Conservation (phyloP, 2,113 vertebrate species). For the Oophaga pumilio region DNA sequence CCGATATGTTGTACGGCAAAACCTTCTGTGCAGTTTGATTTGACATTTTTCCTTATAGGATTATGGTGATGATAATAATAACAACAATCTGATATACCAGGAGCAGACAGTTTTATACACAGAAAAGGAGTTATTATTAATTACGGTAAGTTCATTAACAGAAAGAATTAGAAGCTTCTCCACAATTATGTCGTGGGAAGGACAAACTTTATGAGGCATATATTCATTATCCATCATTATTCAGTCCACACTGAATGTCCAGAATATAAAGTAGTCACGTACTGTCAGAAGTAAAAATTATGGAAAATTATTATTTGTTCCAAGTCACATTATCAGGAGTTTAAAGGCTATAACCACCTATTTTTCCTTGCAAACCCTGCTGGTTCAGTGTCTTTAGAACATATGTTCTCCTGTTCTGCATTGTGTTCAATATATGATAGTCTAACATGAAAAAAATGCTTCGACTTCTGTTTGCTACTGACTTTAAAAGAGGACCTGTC, state of each 20-base stretch:
- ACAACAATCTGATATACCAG: no score
- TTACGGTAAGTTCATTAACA: conserved; percentile 29
- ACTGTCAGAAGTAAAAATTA: not conserved
- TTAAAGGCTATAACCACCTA: not conserved
- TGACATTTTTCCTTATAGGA: not conserved
- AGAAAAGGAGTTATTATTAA: conserved; percentile 14
- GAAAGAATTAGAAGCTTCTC: conserved; percentile 17
- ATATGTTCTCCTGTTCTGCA: not conserved
- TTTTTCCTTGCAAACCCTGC: not conserved
- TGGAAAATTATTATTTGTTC: not conserved
- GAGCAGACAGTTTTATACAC: not conserved
- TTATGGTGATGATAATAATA: not conserved
- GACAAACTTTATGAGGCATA: conserved; percentile 50
- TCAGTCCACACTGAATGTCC: not conserved
- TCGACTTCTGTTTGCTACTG: no score
- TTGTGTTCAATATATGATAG: not conserved
- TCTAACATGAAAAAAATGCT: no score
- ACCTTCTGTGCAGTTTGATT: not conserved
- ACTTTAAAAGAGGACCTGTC: no score
- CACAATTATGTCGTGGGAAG: conserved; percentile 29
- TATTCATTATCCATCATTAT: conserved; percentile 35
- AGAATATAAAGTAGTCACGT: conserved; percentile 15
- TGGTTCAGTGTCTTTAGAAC: not conserved
- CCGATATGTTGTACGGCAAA: no score
- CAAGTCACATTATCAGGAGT: not conserved